Evolutionary conservation across 2,888 invertebrate species (phyloP).

Genomic region (Eristalis tenax): DNA sequence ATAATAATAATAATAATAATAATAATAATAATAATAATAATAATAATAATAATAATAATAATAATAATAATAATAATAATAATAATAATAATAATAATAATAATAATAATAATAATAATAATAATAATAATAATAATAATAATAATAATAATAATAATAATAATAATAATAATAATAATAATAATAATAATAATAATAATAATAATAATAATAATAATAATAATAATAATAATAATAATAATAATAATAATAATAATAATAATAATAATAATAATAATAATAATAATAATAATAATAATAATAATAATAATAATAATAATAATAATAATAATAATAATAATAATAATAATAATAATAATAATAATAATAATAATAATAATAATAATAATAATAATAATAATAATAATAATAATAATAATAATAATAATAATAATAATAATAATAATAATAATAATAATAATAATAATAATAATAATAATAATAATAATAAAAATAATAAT

Average conservation of each 20-base stretch:
- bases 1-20: too few relatives aligned
- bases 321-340: slow-evolving; percentile 6
- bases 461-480: slow-evolving; percentile 20
- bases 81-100: slow-evolving; percentile 10
- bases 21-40: slow-evolving; percentile 4
- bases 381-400: slow-evolving; percentile 13
- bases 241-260: neutral
- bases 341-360: neutral
- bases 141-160: slow-evolving; percentile 23
- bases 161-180: slow-evolving; percentile 10
- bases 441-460: slow-evolving; percentile 20
- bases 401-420: slow-evolving; percentile 19
- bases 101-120: slow-evolving; percentile 12
- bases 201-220: slow-evolving; percentile 21
- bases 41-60: slow-evolving; percentile 8
- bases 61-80: slow-evolving; percentile 11
- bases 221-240: slow-evolving; percentile 17
- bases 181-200: slow-evolving; percentile 18
- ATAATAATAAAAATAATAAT: slow-evolving; percentile 20
- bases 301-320: too few relatives aligned
- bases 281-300: slow-evolving; percentile 22
- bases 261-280: slow-evolving; percentile 15
- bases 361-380: slow-evolving; percentile 8
- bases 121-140: slow-evolving; percentile 13
- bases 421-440: slow-evolving; percentile 13